A percentile compares a stretch with the other conserved stretches of the same genome.
Evolutionary conservation across 2,113 vertebrate species (phyloP).

Genomic region (Garra rufa): DNA sequence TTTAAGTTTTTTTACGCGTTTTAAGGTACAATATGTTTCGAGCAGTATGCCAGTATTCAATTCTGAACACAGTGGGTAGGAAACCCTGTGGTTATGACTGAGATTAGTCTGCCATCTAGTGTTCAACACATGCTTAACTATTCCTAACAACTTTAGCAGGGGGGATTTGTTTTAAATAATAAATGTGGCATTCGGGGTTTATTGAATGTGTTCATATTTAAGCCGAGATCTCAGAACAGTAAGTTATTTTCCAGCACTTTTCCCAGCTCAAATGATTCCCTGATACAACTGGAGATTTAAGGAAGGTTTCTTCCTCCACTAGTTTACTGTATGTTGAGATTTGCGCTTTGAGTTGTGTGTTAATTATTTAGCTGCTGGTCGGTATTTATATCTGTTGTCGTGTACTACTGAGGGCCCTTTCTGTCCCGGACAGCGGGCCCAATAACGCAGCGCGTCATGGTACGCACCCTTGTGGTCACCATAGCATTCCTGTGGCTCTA

Average conservation of each 20-base stretch:
- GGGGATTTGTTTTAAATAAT: background rate
- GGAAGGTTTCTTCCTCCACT: conserved; percentile 5
- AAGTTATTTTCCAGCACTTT: conserved; percentile 44
- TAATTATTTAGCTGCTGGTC: conserved; percentile 32
- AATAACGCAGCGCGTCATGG: background rate
- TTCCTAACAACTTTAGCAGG: background rate
- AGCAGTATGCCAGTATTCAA: background rate
- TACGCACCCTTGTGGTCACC: background rate
- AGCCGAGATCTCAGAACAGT: background rate
- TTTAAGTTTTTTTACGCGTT: no score
- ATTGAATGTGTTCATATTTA: conserved; percentile 14
- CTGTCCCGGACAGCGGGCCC: background rate
- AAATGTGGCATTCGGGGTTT: background rate
- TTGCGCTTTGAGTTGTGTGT: background rate
- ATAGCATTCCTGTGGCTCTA: conserved; percentile 33
- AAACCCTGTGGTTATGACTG: background rate
- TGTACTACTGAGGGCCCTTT: conserved; percentile 48
- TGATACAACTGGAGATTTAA: conserved; percentile 49
- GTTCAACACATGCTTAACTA: background rate
- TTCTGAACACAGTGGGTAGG: background rate
- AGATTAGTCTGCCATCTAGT: conserved; percentile 45
- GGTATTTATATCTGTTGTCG: conserved; percentile 33
- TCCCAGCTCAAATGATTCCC: conserved; percentile 15
- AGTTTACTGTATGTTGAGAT: conserved; percentile 37
- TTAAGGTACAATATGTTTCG: background rate